Conservation (phyloP, 2,113 vertebrate genomes). For the Boulengeromyrus knoepffleri region DNA sequence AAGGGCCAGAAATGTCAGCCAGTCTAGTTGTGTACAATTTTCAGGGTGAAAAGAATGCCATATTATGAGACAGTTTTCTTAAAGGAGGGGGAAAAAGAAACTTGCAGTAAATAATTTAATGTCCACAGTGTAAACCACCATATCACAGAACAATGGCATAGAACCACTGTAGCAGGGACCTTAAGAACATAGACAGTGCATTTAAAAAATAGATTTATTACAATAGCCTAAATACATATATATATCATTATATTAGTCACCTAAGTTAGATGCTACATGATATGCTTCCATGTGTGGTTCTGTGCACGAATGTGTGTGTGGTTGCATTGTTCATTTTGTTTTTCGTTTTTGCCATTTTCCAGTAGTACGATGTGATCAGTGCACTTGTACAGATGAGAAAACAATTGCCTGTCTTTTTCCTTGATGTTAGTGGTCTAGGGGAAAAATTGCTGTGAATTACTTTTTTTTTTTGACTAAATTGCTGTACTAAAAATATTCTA, state of each 20-base stretch:
- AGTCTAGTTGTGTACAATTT: not conserved
- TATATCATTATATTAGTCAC: not conserved
- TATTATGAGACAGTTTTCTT: not conserved
- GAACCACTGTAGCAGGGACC: no score
- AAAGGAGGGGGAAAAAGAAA: not conserved
- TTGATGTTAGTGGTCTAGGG: not conserved
- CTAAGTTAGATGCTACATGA: not conserved
- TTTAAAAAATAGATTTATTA: not conserved
- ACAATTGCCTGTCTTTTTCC: not conserved
- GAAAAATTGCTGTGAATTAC: not conserved
- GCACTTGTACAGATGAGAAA: not conserved
- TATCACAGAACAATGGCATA: not conserved
- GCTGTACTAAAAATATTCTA: not conserved
- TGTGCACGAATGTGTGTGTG: not conserved
- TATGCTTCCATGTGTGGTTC: not conserved
- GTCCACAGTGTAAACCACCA: not conserved
- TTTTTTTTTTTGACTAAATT: not conserved
- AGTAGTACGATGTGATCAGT: not conserved
- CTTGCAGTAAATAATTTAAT: not conserved
- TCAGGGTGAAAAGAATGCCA: not conserved
- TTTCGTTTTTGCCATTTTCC: not conserved
- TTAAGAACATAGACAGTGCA: not conserved
- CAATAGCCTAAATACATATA: not conserved
- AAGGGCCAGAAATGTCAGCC: not conserved
- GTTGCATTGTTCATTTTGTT: not conserved